These are phyloP conservation scores for Leptarthrus brevirostris DNA, from an alignment of 2,888 invertebrate species.

Conservation along the genomic window DNA sequence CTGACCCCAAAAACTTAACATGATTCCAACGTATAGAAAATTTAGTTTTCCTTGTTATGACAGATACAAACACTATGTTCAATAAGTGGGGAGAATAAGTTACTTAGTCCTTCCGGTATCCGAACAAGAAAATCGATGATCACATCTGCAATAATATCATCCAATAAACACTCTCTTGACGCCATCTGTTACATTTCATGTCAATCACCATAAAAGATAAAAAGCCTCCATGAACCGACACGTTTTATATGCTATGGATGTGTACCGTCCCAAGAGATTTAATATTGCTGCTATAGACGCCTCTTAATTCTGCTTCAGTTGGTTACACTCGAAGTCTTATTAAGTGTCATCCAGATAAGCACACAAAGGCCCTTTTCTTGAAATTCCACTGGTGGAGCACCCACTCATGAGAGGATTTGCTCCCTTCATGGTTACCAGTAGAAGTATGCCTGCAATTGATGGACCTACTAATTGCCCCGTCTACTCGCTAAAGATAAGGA, in stretches of 20 bases:
- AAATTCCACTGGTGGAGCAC: conserved; percentile 3
- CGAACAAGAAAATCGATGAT: not conserved
- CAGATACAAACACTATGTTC: not conserved
- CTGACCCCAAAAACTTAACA: too few relatives aligned
- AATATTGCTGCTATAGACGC: conserved; percentile 40
- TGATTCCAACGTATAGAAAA: too few relatives aligned
- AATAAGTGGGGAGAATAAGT: not conserved
- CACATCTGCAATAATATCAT: conserved; percentile 26
- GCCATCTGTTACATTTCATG: conserved; percentile 34
- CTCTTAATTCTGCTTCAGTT: conserved; percentile 44
- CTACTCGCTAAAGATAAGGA: conserved; percentile 31
- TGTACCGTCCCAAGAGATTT: conserved; percentile 39
- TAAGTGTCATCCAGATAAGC: conserved; percentile 47
- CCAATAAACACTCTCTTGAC: conserved; percentile 19
- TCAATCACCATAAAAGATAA: conserved; percentile 36
- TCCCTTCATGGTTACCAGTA: not conserved
- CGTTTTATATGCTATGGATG: conserved; percentile 8
- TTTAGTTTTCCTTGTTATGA: too few relatives aligned
- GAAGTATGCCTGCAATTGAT: conserved; percentile 41
- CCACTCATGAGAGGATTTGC: conserved; percentile 36
- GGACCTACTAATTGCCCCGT: conserved; percentile 46
- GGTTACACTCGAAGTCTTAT: conserved; percentile 40
- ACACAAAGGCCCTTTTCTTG: conserved; percentile 29
- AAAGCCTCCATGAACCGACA: not conserved
- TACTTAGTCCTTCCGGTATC: not conserved